A percentile compares a stretch with the other conserved stretches of the same genome.
Conservation (phyloP, 2,888 invertebrate genomes). For the Sympetrum striolatum region DNA sequence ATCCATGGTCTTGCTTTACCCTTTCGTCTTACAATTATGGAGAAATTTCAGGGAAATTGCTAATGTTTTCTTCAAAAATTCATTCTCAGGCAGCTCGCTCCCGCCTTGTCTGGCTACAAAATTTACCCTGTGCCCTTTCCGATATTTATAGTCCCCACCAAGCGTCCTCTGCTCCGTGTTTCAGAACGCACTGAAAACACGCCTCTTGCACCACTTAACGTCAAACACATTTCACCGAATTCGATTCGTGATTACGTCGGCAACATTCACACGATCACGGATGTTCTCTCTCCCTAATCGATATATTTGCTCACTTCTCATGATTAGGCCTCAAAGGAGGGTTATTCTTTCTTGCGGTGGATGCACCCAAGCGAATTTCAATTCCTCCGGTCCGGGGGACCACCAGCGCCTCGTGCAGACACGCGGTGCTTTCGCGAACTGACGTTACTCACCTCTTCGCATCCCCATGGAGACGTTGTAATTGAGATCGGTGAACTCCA, state of each 20-base stretch:
- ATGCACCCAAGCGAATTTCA: neutral
- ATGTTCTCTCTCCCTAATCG: neutral
- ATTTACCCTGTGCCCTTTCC: too few relatives aligned
- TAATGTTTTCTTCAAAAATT: too few relatives aligned
- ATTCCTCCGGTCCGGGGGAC: neutral
- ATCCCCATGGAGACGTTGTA: constrained; percentile 76
- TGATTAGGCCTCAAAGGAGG: neutral
- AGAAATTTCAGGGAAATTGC: too few relatives aligned
- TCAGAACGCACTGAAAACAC: too few relatives aligned
- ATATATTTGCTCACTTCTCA: too few relatives aligned
- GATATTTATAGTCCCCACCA: too few relatives aligned
- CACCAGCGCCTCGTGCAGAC: neutral
- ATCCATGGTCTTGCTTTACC: too few relatives aligned
- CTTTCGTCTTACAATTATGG: too few relatives aligned
- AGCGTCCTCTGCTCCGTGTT: too few relatives aligned
- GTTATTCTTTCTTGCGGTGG: neutral
- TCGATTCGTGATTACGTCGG: neutral
- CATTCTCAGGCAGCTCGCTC: too few relatives aligned
- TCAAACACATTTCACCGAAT: neutral
- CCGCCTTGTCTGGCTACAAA: too few relatives aligned
- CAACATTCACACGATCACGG: neutral
- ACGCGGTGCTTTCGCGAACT: neutral
- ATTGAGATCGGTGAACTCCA: constrained; percentile 76
- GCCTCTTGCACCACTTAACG: too few relatives aligned
- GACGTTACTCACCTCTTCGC: constrained; percentile 69